phyloP scores from a whole-genome alignment of 64 coral and sea anemone genomes.

The Stichodactyla helianthus region DNA sequence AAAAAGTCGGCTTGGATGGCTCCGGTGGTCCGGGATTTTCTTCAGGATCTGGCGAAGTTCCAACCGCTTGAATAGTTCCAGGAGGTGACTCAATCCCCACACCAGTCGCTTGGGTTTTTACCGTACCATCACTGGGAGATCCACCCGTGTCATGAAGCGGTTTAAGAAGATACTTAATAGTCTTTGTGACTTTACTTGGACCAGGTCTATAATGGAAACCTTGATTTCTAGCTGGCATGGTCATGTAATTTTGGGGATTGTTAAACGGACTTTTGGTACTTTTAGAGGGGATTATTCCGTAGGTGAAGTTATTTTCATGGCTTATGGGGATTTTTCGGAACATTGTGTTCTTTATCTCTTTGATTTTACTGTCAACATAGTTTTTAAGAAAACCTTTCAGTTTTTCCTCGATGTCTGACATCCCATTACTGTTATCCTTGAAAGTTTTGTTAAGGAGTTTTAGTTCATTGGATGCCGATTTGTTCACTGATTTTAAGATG shows the following conservation, averaged over 20 bases:
- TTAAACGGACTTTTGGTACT: background rate
- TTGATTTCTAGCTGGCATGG: background rate
- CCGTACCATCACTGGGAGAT: background rate
- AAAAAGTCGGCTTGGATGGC: background rate
- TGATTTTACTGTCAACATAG: slow-evolving; percentile 1
- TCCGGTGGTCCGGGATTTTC: background rate
- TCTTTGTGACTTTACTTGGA: background rate
- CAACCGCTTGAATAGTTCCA: slow-evolving; percentile 37
- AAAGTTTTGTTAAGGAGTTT: background rate
- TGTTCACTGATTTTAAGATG: no score
- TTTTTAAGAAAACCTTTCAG: background rate
- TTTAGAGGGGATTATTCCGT: background rate
- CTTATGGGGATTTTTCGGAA: background rate
- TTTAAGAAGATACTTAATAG: background rate
- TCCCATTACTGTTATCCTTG: background rate
- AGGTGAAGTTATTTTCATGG: background rate
- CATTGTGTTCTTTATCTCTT: background rate
- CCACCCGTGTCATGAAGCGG: background rate
- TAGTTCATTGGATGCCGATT: background rate
- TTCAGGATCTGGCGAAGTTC: slow-evolving; percentile 6
- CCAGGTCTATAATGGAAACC: background rate
- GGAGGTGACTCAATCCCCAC: slow-evolving; percentile 35
- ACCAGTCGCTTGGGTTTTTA: slow-evolving; percentile 12
- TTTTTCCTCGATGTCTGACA: background rate
- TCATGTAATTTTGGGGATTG: background rate